Evolutionary conservation across 2,113 vertebrate species (phyloP), one percentile per base, ranked within the genome.

Genomic region (Meriones unguiculatus): DNA sequence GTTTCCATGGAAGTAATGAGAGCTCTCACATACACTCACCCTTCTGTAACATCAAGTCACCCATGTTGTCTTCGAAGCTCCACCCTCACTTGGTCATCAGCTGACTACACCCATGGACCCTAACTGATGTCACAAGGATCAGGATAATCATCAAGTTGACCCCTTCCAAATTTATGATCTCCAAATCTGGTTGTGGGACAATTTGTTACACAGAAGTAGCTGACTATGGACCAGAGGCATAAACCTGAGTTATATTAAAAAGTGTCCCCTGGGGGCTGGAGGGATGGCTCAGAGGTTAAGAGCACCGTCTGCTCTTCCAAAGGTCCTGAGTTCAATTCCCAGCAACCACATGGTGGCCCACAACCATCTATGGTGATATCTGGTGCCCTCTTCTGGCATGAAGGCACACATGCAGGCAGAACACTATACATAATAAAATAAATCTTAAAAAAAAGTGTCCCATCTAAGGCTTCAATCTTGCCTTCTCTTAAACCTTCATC

Each of bases 11-110:
- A 88, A 7, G 41, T 10, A 28, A 57, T 76, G 38, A 46, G 20
- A 81, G 25, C 35, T 50, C 30, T 73, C 70, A 20, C 0, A 4
- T 1, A 1, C n/a, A 18, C 13, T 32, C 0, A 2, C 9, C 8
- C 24, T 80, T 72, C 59, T 3, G 12, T 28, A 22, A 50, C 75
- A 32, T 1, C 30, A 69, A 75, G 17, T 5, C 2, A 8, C 0
- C 2, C 5, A 9, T 62, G 12, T 1, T 41, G 4, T 28, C 46
- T 24, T 4, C 32, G 41, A 76, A 69, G 1, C 50, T 72, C 2
- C 3, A 75, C 12, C 35, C 7, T 3, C 76, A 32, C 0, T 32
- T 2, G 11, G 13, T 67, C 54, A 70, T 32, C 25, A 59, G 52
- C 1, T 18, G 76, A 70, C 24, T 15, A 30, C 1, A 24, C 69